Conservation (phyloP, 2,888 invertebrate genomes). For the Acleris cristana region DNA sequence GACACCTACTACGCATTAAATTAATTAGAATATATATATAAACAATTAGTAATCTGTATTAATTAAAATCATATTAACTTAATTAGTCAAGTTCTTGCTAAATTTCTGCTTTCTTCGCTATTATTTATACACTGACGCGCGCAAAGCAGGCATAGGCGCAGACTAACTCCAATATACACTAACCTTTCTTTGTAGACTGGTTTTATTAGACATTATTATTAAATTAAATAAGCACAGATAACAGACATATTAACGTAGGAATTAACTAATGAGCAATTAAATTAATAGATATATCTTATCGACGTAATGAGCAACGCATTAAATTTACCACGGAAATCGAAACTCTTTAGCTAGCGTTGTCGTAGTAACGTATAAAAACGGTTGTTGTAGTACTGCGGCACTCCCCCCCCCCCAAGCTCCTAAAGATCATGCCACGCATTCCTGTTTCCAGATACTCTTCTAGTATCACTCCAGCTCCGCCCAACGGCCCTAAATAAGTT, state of each 20-base stretch:
- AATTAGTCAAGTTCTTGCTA: neutral
- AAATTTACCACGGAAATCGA: neutral
- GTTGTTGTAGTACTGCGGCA: too few species aligned
- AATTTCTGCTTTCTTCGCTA: neutral
- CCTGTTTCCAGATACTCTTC: too few species aligned
- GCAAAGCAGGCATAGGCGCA: neutral
- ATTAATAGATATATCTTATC: neutral
- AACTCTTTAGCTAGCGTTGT: neutral
- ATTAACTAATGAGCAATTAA: too few species aligned
- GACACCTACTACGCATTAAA: constrained; percentile 14
- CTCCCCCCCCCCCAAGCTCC: too few species aligned
- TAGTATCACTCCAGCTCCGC: too few species aligned
- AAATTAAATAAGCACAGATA: neutral
- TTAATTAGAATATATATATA: constrained; percentile 8
- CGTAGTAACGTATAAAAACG: neutral
- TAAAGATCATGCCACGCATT: too few species aligned
- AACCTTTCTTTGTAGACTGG: neutral
- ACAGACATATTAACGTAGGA: neutral
- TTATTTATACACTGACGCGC: neutral
- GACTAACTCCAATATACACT: neutral
- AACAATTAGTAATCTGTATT: constrained; percentile 10
- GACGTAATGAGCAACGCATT: neutral
- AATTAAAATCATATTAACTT: constrained; percentile 11
- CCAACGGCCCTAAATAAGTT: too few species aligned
- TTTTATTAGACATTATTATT: neutral